Base-by-base conservation (phyloP, 2,113 vertebrate genomes). In the Cettia cetti region DNA sequence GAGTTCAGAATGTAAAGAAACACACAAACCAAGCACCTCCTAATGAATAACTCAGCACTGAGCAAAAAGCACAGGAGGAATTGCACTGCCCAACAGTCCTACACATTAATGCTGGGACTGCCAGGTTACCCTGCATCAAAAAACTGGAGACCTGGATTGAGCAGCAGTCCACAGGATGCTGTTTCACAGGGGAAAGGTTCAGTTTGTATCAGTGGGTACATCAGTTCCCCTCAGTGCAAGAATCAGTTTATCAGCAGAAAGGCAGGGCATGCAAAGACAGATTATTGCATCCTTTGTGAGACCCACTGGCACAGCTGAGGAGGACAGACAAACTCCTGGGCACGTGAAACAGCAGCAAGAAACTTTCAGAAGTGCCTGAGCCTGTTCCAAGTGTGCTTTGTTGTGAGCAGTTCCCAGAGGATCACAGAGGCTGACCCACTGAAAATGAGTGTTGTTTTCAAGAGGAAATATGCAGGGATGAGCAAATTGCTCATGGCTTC, bases 11-110 rank as follows among this genome's bases (percentile, higher is more conserved):
- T 8, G 39, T 1, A 50, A 60, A 77, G 49, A 7, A 42, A 61
- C 18, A 27, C 1, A 0, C 23, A 83, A 63, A 44, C 9, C 45
- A 69, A 59, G 45, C 56, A 31, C 28, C 33, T 82, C 44, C 40
- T 30, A 24, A 16, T 2, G 53, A 68, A 39, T 21, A 79, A 8
- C 23, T n/a, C 3, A 26, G 9, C 52, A 15, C 42, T 16, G 45
- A 45, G 85, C 33, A 52, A 23, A 47, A 19, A 15, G 47, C 64
- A 45, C 5, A 2, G 0, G 33, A 64, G 59, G 39, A 64, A 17
- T 1, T 24, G n/a, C 17, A 7, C 5, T 20, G 44, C 60, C 59
- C 44, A 9, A 13, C 0, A 69, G 47, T 3, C n/a, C 15, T 12
- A 2, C 28, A 9, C 27, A 0, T 1, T 5, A 16, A 0, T 23